Percentiles rank a stretch among this genome's conserved stretches.
Conservation (phyloP, 2,113 vertebrate species). For the Bujurquina vittata region DNA sequence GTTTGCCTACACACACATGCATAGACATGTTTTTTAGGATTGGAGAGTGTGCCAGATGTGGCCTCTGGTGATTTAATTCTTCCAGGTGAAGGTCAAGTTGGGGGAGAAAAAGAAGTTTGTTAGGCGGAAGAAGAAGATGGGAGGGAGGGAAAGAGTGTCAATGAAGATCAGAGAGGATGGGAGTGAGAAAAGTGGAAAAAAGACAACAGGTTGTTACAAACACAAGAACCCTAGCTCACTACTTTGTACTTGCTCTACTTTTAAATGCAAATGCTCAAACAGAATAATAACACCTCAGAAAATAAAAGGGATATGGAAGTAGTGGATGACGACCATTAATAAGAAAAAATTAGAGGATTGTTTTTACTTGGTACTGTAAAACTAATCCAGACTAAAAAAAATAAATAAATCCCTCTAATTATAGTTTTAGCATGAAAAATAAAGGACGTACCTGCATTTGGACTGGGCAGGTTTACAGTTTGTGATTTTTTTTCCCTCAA, state of each 20-base stretch:
- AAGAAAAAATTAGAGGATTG: not conserved
- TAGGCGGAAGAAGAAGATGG: slow-evolving; percentile 5
- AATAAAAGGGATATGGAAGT: not conserved
- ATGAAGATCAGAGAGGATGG: not conserved
- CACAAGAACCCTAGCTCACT: not conserved
- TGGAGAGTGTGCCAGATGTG: slow-evolving; percentile 49
- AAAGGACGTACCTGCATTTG: not conserved
- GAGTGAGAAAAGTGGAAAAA: not conserved
- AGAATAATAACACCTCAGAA: not conserved
- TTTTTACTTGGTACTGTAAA: not conserved
- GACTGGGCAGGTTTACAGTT: not conserved
- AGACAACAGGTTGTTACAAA: not conserved
- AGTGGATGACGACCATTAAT: not conserved
- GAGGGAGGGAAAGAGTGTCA: not conserved
- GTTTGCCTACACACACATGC: not conserved
- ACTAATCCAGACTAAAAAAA: not conserved
- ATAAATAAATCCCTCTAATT: not conserved
- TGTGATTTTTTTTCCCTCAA: not conserved
- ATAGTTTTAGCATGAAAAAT: not conserved
- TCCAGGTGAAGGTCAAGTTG: slow-evolving; percentile 60
- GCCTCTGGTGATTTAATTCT: slow-evolving; percentile 63
- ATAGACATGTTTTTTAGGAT: slow-evolving; percentile 9
- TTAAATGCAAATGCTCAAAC: not conserved
- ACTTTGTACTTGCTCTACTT: not conserved
- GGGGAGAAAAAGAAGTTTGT: slow-evolving; percentile 31